A percentile compares a stretch with the other conserved stretches of the same genome.
Conservation (phyloP, 2,113 vertebrate species). For the Gallinago paraguaiae region DNA sequence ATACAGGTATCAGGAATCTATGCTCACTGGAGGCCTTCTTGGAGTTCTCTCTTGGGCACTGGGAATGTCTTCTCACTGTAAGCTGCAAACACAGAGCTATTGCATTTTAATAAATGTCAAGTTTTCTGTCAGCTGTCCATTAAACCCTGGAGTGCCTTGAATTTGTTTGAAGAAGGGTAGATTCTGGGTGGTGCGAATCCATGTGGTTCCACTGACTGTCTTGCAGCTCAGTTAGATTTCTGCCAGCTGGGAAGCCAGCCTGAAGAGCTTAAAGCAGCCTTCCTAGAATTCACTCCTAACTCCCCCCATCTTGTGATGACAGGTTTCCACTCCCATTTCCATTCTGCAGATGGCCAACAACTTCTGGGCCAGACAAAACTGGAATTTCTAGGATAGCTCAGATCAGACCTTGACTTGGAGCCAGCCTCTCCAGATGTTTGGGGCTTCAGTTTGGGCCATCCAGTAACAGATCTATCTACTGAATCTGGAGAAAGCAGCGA, state of each 20-base stretch:
- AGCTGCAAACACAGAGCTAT: not conserved
- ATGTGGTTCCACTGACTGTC: not conserved
- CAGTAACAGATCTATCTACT: not conserved
- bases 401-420: not conserved
- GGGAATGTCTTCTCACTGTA: not conserved
- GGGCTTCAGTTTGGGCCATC: not conserved
- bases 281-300: not conserved
- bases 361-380: conserved; percentile 26
- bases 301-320: not conserved
- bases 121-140: not conserved
- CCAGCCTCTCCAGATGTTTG: conserved; percentile 12
- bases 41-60: not conserved
- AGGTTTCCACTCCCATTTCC: conserved; percentile 33
- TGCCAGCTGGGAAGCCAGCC: not conserved
- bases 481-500: not conserved
- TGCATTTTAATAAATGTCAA: not conserved
- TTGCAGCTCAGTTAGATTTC: not conserved
- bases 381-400: conserved; percentile 26
- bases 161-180: not conserved
- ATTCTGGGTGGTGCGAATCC: not conserved
- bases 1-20: not conserved
- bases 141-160: not conserved
- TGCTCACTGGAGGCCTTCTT: not conserved
- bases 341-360: not conserved
- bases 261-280: conserved; percentile 12